Conservation (phyloP, 2,113 vertebrate genomes). For the Labrus mixtus region DNA sequence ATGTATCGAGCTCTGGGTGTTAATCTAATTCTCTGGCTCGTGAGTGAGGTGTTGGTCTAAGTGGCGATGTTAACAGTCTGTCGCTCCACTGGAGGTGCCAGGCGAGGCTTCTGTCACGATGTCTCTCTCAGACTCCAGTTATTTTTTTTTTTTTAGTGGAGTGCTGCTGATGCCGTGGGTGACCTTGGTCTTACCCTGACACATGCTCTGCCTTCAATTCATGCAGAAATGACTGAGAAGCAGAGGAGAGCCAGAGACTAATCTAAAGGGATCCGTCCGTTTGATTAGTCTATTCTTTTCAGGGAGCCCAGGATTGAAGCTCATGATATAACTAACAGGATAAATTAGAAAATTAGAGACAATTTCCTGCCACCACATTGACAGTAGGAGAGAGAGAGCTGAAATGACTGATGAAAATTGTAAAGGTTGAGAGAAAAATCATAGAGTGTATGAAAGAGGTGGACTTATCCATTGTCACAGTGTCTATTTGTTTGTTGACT, state of each 20-base stretch:
- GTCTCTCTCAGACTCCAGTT: slow-evolving; percentile 21
- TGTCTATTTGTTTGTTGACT: background rate
- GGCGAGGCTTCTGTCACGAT: slow-evolving; percentile 28
- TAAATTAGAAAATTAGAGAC: slow-evolving; percentile 25
- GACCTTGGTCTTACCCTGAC: slow-evolving; percentile 51
- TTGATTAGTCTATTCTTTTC: slow-evolving; percentile 24
- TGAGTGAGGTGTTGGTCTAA: slow-evolving; percentile 60
- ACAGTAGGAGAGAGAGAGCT: slow-evolving; percentile 1
- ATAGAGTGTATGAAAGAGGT: no score
- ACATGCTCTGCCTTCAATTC: slow-evolving; percentile 22
- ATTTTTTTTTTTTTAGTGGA: slow-evolving; percentile 16
- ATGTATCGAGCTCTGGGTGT: slow-evolving; percentile 47
- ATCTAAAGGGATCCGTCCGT: slow-evolving; percentile 3
- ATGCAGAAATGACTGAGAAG: slow-evolving; percentile 19
- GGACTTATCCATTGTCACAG: background rate
- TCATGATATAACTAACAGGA: slow-evolving; percentile 1
- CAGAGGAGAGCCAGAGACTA: slow-evolving; percentile 9
- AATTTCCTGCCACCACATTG: slow-evolving; percentile 12
- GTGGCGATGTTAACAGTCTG: slow-evolving; percentile 66
- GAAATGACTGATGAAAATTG: background rate
- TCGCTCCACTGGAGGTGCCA: slow-evolving; percentile 48
- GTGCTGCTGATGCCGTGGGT: slow-evolving; percentile 47
- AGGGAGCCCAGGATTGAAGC: background rate
- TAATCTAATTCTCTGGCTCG: slow-evolving; percentile 61
- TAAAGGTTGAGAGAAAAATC: background rate